These are phyloP conservation scores for Zalophus californianus DNA, from an alignment of 2,797 vertebrate species.

Conservation along the genomic window DNA sequence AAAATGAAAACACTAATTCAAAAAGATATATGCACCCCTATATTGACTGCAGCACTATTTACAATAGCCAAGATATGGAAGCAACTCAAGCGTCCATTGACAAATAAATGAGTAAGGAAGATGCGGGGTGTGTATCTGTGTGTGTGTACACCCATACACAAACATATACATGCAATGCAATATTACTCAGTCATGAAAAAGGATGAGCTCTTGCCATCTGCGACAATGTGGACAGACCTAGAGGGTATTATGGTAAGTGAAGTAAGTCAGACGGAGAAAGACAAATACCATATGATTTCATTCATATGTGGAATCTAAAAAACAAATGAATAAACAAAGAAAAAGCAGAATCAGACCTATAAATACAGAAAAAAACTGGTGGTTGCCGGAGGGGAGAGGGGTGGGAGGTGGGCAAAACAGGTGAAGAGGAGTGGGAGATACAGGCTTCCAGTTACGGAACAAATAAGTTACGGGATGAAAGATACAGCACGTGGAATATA, in stretches of 20 bases:
- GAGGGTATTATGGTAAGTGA: background rate
- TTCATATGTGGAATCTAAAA: background rate
- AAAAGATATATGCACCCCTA: background rate
- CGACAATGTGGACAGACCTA: background rate
- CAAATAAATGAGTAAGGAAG: background rate
- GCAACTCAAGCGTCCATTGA: background rate
- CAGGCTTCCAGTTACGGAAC: background rate
- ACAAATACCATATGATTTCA: background rate
- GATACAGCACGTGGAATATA: background rate
- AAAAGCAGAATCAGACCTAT: background rate
- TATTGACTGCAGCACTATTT: background rate
- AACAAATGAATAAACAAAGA: background rate
- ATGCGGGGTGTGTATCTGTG: background rate
- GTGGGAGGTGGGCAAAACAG: background rate
- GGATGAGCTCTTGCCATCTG: background rate
- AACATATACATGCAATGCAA: background rate
- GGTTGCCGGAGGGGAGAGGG: background rate
- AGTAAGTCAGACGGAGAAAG: background rate
- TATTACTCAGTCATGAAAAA: background rate
- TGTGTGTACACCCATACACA: background rate
- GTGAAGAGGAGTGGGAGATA: background rate
- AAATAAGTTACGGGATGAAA: background rate
- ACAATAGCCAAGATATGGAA: background rate
- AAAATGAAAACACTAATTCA: background rate
- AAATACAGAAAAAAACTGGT: background rate